These are phyloP conservation scores for Stomorhina lunata DNA, from an alignment of 2,888 invertebrate genomes.

Conservation along the genomic window DNA sequence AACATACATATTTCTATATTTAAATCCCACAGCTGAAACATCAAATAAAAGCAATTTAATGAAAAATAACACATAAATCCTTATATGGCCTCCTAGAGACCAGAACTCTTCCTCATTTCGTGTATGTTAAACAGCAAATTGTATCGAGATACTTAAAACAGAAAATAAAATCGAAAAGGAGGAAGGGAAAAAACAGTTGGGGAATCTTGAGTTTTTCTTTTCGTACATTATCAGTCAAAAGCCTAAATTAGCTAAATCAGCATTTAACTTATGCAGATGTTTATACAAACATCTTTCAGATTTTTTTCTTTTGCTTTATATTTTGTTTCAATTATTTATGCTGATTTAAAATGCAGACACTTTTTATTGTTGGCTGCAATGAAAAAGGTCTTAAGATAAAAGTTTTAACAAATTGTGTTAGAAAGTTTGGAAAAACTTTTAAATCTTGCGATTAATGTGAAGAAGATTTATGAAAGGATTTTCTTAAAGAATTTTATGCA, in stretches of 20 bases:
- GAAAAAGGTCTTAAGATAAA: neutral
- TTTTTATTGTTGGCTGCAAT: neutral
- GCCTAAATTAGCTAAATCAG: conserved; percentile 52
- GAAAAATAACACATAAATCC: conserved; percentile 59
- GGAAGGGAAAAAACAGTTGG: neutral
- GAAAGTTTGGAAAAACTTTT: too few species aligned
- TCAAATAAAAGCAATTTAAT: conserved; percentile 49
- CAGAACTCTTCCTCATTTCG: neutral
- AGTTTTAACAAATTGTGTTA: neutral
- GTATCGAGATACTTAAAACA: too few species aligned
- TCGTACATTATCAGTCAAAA: conserved; percentile 47
- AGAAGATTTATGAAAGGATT: too few species aligned
- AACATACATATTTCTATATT: too few species aligned
- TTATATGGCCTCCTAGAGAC: conserved; percentile 7
- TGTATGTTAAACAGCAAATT: neutral
- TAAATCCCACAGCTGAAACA: conserved; percentile 16
- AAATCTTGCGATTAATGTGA: too few species aligned
- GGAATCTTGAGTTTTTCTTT: neutral
- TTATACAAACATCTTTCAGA: neutral
- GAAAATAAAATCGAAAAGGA: neutral
- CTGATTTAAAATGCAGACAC: neutral
- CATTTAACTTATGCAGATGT: conserved; percentile 47
- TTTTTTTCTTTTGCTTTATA: neutral
- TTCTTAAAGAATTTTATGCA: too few species aligned
- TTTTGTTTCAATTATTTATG: neutral